A percentile compares a stretch with the other conserved stretches of the same genome.
phyloP scores from a whole-genome alignment of 2,888 invertebrate genomes.

The Microdon myrmicae region DNA sequence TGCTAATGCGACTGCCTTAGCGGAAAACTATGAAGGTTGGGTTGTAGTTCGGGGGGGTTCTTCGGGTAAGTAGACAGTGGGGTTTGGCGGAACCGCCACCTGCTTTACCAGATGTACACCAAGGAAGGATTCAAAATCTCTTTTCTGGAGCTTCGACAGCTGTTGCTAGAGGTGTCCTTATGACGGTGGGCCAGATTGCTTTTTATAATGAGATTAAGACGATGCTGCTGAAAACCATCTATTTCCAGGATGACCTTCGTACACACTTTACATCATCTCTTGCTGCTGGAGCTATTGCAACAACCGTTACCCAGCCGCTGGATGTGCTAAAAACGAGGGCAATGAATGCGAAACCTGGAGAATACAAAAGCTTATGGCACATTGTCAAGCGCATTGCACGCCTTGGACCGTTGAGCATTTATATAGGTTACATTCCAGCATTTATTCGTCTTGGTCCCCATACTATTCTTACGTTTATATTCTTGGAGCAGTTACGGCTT shows the following conservation, averaged over 20 bases:
- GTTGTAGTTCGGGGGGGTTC: too few species aligned
- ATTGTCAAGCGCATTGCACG: slow-evolving; percentile 85
- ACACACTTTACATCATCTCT: slow-evolving; percentile 93
- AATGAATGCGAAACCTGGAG: slow-evolving; percentile 97
- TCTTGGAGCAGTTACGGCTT: slow-evolving; percentile 92
- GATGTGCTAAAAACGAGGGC: slow-evolving; percentile 97
- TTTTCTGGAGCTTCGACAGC: slow-evolving; percentile 94
- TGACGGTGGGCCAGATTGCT: slow-evolving; percentile 97
- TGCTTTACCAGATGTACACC: slow-evolving; percentile 78
- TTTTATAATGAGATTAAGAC: slow-evolving; percentile 91
- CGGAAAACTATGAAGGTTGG: too few species aligned
- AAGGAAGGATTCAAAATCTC: slow-evolving; percentile 83
- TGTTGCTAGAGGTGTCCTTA: slow-evolving; percentile 87
- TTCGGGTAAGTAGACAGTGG: too few species aligned
- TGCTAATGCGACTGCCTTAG: too few species aligned
- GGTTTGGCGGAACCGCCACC: too few species aligned
- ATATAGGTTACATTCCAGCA: slow-evolving; percentile 96
- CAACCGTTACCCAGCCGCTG: slow-evolving; percentile 88
- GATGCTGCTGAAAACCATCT: slow-evolving; percentile 73
- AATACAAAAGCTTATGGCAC: slow-evolving; percentile 79
- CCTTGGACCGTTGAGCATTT: slow-evolving; percentile 92
- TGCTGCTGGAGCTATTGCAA: slow-evolving; percentile 74
- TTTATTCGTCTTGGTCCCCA: slow-evolving; percentile 97
- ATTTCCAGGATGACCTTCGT: slow-evolving; percentile 84
- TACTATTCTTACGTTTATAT: slow-evolving; percentile 94